Evolutionary conservation across 1,140 invertebrate genomes (phyloP).

Genomic region (honey bee (Apis mellifera)): DNA sequence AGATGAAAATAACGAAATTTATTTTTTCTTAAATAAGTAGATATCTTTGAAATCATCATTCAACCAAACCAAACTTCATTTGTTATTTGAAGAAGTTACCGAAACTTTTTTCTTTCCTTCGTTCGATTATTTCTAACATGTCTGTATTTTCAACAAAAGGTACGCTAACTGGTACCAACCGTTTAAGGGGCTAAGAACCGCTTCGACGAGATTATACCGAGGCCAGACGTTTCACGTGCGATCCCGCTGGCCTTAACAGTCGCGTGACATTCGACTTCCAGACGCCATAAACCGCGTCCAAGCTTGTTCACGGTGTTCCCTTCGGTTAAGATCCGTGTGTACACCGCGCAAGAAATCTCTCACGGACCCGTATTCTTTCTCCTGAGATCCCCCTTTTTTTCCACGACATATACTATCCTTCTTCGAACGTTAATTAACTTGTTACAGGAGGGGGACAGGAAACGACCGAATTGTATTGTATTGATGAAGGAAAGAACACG

Average conservation of each 20-base stretch:
- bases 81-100: background rate
- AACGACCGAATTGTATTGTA: background rate
- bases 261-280: conserved; percentile 49
- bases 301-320: conserved; percentile 29
- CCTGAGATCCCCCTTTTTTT: background rate
- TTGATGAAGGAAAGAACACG: background rate
- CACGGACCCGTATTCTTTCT: background rate
- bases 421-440: conserved; percentile 20
- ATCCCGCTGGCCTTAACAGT: conserved; percentile 38
- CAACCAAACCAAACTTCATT: background rate
- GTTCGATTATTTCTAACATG: background rate
- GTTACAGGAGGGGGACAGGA: background rate
- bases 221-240: conserved; percentile 28
- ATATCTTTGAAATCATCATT: background rate
- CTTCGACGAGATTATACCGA: conserved; percentile 27
- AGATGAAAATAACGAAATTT: background rate
- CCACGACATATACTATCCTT: background rate
- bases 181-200: conserved; percentile 39
- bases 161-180: conserved; percentile 28
- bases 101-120: background rate
- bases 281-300: conserved; percentile 40
- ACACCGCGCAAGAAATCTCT: background rate
- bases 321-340: background rate
- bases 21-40: background rate
- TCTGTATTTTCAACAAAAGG: conserved; percentile 32